Evolutionary conservation across 2,113 vertebrate genomes (phyloP).

Genomic region (Podarcis raffonei): DNA sequence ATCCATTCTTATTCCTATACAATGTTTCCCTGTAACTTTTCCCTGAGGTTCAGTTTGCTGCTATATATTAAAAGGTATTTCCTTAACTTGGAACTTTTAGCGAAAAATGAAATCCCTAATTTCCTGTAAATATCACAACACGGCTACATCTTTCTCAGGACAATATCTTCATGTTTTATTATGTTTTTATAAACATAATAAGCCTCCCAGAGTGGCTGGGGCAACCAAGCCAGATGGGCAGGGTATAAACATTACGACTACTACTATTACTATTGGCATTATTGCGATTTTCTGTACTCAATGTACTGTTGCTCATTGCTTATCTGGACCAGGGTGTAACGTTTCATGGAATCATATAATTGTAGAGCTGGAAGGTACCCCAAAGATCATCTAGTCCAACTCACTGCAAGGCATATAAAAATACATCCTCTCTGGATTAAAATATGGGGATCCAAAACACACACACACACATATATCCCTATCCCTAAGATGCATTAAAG

Average conservation of each 20-base stretch:
- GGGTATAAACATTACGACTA: no score
- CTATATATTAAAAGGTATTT: background rate
- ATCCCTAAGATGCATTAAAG: background rate
- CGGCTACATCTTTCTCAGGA: background rate
- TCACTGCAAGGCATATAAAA: background rate
- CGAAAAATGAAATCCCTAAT: background rate
- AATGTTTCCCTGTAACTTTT: background rate
- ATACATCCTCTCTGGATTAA: background rate
- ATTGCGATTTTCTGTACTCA: background rate
- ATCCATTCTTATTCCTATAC: background rate
- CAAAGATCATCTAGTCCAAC: no score
- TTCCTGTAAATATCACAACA: background rate
- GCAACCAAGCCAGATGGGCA: no score
- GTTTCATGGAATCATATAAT: no score
- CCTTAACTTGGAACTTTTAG: background rate
- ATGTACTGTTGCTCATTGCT: background rate
- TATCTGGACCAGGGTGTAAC: background rate
- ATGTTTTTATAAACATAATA: no score
- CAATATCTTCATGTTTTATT: background rate
- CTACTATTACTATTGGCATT: background rate
- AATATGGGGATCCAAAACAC: background rate
- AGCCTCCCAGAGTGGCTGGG: no score
- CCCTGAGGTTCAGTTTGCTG: background rate
- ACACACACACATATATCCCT: background rate
- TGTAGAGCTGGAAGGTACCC: no score